Percentiles rank a stretch among this genome's conserved stretches.
Evolutionary conservation across 30 jellyfish, hydroid and myxozoan species (phyloP).

Genomic region (Chrysaora quinquecirrha): DNA sequence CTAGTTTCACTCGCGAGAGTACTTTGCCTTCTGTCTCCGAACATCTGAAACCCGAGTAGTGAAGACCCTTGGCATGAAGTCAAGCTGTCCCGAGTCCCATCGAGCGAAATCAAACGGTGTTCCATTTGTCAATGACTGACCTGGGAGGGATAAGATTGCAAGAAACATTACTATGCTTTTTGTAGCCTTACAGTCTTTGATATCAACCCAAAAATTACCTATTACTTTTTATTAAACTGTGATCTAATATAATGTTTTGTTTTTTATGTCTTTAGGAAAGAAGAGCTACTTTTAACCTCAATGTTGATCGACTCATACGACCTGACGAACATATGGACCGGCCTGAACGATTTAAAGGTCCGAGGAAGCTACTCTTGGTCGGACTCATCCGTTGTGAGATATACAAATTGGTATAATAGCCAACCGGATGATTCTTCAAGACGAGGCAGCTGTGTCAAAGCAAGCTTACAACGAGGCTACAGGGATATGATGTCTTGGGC

Average conservation of each 20-base stretch:
- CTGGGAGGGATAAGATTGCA: slow-evolving; percentile 25
- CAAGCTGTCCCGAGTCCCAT: slow-evolving; percentile 92
- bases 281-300: slow-evolving; percentile 68
- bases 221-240: too few relatives aligned
- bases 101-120: slow-evolving; percentile 79
- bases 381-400: slow-evolving; percentile 64
- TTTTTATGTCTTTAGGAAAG: slow-evolving; percentile 42
- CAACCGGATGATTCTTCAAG: slow-evolving; percentile 93
- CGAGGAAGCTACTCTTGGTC: slow-evolving; percentile 85
- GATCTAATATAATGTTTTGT: not conserved
- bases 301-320: slow-evolving; percentile 58
- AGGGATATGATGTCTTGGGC: slow-evolving; percentile 71
- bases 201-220: too few relatives aligned
- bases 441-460: slow-evolving; percentile 77
- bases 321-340: slow-evolving; percentile 83
- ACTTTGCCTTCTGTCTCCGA: too few relatives aligned
- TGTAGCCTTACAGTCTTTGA: too few relatives aligned
- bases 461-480: slow-evolving; percentile 69
- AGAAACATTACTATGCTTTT: not conserved
- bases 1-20: too few relatives aligned
- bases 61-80: too few relatives aligned
- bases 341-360: slow-evolving; percentile 61
- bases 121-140: slow-evolving; percentile 84
- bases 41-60: too few relatives aligned
- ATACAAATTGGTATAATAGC: slow-evolving; percentile 88